Percentiles rank a stretch among this genome's conserved stretches.
phyloP scores from a whole-genome alignment of 1,140 invertebrate genomes.

The Bombus superbus region DNA sequence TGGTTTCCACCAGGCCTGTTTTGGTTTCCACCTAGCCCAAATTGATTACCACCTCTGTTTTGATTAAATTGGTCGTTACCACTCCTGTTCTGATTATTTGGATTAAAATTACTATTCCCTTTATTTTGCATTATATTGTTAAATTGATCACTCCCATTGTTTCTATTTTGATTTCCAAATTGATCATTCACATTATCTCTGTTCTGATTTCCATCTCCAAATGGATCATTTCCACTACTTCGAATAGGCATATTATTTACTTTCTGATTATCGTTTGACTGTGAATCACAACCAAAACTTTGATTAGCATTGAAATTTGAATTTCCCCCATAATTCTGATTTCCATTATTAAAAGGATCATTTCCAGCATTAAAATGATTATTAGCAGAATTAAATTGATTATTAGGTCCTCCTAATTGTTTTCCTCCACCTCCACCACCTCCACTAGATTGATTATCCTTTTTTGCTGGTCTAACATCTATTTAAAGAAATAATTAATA shows the following conservation, averaged over 20 bases:
- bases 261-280: conserved; percentile 51
- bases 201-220: conserved; percentile 59
- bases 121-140: conserved; percentile 54
- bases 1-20: conserved; percentile 64
- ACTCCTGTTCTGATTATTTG: conserved; percentile 63
- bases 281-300: conserved; percentile 65
- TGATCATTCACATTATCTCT: conserved; percentile 61
- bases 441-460: conserved; percentile 74
- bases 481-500: conserved; percentile 55
- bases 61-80: conserved; percentile 70
- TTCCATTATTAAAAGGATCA: conserved; percentile 69
- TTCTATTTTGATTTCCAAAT: conserved; percentile 65
- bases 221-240: conserved; percentile 54
- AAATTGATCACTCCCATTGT: conserved; percentile 60
- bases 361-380: conserved; percentile 63
- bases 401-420: conserved; percentile 47
- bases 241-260: conserved; percentile 43
- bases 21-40: conserved; percentile 66
- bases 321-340: conserved; percentile 67
- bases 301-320: conserved; percentile 64
- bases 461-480: conserved; percentile 85
- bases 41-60: conserved; percentile 68
- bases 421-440: conserved; percentile 58
- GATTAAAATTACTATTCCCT: conserved; percentile 65
- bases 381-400: conserved; percentile 56